Evolutionary conservation across 2,797 vertebrate species (phyloP).

Genomic region (Molossus molossus): DNA sequence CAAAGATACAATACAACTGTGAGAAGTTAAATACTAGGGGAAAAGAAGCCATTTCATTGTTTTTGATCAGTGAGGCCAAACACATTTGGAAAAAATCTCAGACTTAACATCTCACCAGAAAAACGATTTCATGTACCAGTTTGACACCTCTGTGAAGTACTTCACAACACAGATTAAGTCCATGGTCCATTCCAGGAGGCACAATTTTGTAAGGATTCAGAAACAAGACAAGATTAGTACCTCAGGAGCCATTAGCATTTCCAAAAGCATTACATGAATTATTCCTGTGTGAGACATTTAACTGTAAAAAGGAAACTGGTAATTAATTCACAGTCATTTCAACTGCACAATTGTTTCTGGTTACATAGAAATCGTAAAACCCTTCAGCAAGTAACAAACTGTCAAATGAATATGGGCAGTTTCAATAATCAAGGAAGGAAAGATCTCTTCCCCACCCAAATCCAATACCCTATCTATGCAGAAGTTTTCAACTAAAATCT

Average conservation of each 20-base stretch:
- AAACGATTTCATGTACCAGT: constrained; percentile 69
- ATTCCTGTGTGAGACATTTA: constrained; percentile 79
- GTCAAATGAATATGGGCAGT: constrained; percentile 11
- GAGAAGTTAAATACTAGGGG: constrained; percentile 41
- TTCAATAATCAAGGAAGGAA: constrained; percentile 61
- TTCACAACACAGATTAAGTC: not conserved
- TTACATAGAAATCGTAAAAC: constrained; percentile 67
- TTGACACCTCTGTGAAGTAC: not conserved
- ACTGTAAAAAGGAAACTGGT: constrained; percentile 73
- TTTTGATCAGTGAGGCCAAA: constrained; percentile 63
- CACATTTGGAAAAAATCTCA: not conserved
- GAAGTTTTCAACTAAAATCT: constrained; percentile 46
- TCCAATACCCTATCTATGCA: not conserved
- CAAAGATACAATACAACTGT: constrained; percentile 39
- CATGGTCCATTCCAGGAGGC: not conserved
- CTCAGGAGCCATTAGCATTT: constrained; percentile 80
- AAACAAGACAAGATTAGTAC: constrained; percentile 55
- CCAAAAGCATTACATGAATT: constrained; percentile 72
- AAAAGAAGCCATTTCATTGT: not conserved
- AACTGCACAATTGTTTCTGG: constrained; percentile 38
- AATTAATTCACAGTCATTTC: constrained; percentile 77
- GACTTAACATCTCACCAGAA: constrained; percentile 64
- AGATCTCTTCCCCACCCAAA: constrained; percentile 23
- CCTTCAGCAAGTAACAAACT: constrained; percentile 31
- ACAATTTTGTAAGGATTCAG: constrained; percentile 55